Evolutionary conservation across 2,113 vertebrate genomes (phyloP).

Genomic region (Elachura formosa): DNA sequence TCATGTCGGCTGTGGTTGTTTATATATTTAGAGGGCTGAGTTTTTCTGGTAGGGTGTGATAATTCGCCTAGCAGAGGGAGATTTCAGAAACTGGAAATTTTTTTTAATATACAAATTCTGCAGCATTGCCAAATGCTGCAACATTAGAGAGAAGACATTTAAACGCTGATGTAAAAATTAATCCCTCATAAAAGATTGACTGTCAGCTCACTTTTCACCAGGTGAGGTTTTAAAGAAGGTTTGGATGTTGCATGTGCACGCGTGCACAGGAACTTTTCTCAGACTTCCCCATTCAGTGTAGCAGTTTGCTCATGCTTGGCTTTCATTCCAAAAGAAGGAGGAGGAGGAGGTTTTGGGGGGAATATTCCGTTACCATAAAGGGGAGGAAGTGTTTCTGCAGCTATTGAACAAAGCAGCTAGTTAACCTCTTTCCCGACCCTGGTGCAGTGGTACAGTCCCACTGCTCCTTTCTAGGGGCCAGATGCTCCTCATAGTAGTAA

Average conservation of each 20-base stretch:
- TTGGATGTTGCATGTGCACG: not conserved
- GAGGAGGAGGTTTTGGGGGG: not conserved
- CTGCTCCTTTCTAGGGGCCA: constrained; percentile 18
- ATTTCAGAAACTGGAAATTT: not conserved
- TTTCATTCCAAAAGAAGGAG: not conserved
- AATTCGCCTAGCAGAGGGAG: not conserved
- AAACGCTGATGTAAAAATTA: not conserved
- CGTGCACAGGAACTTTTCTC: not conserved
- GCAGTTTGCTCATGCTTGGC: constrained; percentile 4
- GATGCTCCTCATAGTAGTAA: constrained; percentile 11
- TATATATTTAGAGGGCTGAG: not conserved
- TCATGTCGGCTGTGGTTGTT: not conserved
- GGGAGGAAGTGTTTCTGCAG: constrained; percentile 36
- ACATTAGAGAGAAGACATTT: not conserved
- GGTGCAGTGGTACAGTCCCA: not conserved
- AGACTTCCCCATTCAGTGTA: constrained; percentile 11
- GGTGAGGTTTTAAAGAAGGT: not conserved
- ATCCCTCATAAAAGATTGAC: not conserved
- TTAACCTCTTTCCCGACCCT: not conserved
- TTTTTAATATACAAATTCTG: not conserved
- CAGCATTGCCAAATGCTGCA: not conserved
- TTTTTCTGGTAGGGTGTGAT: not conserved
- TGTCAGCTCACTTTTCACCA: not conserved
- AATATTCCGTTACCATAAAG: constrained; percentile 37
- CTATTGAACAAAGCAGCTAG: constrained; percentile 7